Evolutionary conservation across 2,797 vertebrate species (phyloP).

Genomic region (Manis crassicaudata): DNA sequence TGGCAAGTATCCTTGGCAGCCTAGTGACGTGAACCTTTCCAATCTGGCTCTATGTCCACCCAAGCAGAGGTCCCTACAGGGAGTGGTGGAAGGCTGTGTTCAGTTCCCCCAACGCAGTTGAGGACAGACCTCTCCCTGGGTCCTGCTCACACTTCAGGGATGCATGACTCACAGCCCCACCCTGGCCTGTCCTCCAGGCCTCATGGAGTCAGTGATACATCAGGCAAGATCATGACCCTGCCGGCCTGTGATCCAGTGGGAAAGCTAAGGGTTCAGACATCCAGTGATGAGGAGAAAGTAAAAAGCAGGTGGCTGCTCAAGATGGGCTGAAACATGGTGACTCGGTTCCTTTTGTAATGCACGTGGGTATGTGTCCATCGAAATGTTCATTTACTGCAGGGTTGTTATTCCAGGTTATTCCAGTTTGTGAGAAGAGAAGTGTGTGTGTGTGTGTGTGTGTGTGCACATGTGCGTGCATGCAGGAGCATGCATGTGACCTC

Average conservation of each 20-base stretch:
- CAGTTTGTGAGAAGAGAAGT: background rate
- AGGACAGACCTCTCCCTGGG: background rate
- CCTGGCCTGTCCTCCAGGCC: background rate
- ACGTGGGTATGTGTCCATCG: background rate
- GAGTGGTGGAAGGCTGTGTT: background rate
- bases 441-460: background rate
- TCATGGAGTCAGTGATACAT: background rate
- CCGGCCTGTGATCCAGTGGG: rapidly evolving
- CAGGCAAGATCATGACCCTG: background rate
- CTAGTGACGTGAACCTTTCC: background rate
- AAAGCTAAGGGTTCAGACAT: no score
- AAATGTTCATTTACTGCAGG: background rate
- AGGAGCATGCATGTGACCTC: background rate
- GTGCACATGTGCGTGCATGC: background rate
- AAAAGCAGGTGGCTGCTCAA: background rate
- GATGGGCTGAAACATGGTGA: background rate
- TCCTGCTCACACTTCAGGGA: background rate
- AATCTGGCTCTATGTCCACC: background rate
- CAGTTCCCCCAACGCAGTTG: background rate
- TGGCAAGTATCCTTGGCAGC: background rate
- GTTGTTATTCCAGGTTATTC: background rate
- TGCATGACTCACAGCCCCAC: background rate
- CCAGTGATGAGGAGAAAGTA: background rate
- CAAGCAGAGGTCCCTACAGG: background rate
- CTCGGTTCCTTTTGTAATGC: background rate